Base-by-base conservation (phyloP, 35 echinoderm and acorn worm species). In the Diadema setosum region DNA sequence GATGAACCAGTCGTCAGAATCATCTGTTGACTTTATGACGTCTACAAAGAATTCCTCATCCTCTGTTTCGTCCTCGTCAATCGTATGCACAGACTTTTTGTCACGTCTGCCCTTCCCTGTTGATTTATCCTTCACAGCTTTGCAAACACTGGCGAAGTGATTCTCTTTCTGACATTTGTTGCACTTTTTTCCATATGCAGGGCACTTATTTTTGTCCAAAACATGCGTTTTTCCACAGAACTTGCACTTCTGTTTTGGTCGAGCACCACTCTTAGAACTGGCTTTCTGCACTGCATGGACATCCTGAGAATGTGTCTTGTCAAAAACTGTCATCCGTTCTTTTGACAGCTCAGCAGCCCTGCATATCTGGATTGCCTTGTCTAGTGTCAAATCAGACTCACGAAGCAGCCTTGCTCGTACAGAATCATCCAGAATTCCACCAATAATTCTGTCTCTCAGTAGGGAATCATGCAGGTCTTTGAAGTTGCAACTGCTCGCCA, bases 381-480 rank as follows among this genome's bases (percentile, higher is more conserved):
- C n/a, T 23, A 81, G 73, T 5, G 73, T 73, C 9, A 81, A 59
- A 17, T 93, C 67, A 42, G 33, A 12, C 58, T 87, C 65, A 6
- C 52, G 1, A 11, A 92, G 57, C 0, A 93, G 78, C 33, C 43
- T 65, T 73, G 46, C 58, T 56, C 85, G 8, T 12, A 43, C 24
- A 6, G 23, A 43, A 17, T 42, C 39, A 34, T 87, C 56, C 29
- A 5, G 18, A 7, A 87, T 86, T 20, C 85, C 75, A 49, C 65
- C 76, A 20, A 88, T 61, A 3, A 93, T 82, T 21, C 58, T 52
- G 75, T 93, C 91, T 69, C 70, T 87, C 23, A 84, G 70, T 27
- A 93, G 41, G 2, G 58, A 46, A 35, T 93, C 74, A 5, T 81
- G 60, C 16, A 91, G 57, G 7, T 36, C 50, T n/a, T 26, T 30